Evolutionary conservation across 2,113 vertebrate species (phyloP), one percentile per base, ranked within the genome.

Genomic region (Cheilinus undulatus): DNA sequence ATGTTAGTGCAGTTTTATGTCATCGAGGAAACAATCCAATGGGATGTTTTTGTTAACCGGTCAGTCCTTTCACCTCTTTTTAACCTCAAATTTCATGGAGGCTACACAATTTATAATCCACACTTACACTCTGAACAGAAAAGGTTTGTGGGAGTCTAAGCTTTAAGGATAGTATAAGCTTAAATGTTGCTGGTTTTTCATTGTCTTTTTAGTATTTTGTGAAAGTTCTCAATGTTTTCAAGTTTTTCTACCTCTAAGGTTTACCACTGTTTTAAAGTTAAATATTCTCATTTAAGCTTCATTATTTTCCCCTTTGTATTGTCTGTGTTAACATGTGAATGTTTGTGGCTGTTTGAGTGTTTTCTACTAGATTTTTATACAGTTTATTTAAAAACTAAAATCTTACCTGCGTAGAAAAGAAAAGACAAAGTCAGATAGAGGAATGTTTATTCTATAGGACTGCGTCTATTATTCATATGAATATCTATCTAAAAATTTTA

Each of bases 171-270:
- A 27, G 40, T 43, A 26, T 10, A 19, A 53, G 46, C 20, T n/a
- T 14, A 22, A 23, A 52, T 30, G 63, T 63, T 28, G 40, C 11
- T 24, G 32, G 43, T 27, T 22, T 28, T 19, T 64, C 19, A 32
- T 3, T 57, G 43, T 59, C 19, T 51, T 72, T 57, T 42, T 69
- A 28, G 46, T 69, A 23, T 59, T 77, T 78, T 54, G 30, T 66
- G 53, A 11, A 53, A 76, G 65, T 78, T 85, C 64, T 77, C 60
- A 24, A 70, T 61, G 38, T 77, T 85, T 85, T 64, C 54, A 59
- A 73, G 65, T 72, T 78, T 78, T 83, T 87, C 88, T 91, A 91
- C 87, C 91, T 92, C 85, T 78, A 15, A 75, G 71, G 76, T 85
- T 85, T 62, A 81, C 84, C 87, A 88, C 89, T 91, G 86, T 88